phyloP scores from a whole-genome alignment of 2,888 invertebrate species.

The Melangyna quadrimaculata region DNA sequence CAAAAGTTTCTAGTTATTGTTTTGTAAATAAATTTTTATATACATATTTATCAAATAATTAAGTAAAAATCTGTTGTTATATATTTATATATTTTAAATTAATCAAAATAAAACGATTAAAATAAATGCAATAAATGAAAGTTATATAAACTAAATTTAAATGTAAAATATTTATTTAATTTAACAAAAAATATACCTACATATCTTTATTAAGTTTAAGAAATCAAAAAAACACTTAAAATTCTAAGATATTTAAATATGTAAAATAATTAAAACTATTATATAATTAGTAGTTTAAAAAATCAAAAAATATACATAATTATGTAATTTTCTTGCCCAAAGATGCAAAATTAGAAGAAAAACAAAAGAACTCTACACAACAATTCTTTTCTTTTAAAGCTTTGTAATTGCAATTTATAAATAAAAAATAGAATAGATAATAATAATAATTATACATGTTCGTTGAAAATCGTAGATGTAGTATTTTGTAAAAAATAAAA shows the following conservation, averaged over 20 bases:
- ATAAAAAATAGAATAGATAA: conserved; percentile 25
- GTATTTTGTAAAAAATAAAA: conserved; percentile 2
- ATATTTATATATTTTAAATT: conserved; percentile 59
- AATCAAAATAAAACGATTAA: neutral
- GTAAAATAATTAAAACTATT: conserved; percentile 23
- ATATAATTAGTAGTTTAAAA: conserved; percentile 23
- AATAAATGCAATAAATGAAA: conserved; percentile 14
- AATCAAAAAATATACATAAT: conserved; percentile 43
- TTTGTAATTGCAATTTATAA: conserved; percentile 56
- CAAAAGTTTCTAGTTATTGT: neutral
- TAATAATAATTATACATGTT: conserved; percentile 4
- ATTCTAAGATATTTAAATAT: neutral
- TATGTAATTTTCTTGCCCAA: conserved; percentile 70
- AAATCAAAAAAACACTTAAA: neutral
- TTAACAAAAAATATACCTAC: conserved; percentile 14
- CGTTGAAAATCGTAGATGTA: neutral
- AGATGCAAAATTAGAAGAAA: conserved; percentile 65
- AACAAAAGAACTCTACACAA: neutral
- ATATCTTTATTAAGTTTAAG: neutral
- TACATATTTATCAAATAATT: conserved; percentile 27
- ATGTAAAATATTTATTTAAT: conserved; percentile 68
- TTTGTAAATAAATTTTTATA: conserved; percentile 54
- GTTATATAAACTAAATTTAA: neutral
- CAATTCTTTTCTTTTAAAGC: conserved; percentile 10
- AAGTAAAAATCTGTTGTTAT: conserved; percentile 62